A percentile compares a stretch with the other conserved stretches of the same genome.
These are phyloP conservation scores for Cheilosia vernalis DNA, from an alignment of 2,888 invertebrate genomes.

Conservation along the genomic window DNA sequence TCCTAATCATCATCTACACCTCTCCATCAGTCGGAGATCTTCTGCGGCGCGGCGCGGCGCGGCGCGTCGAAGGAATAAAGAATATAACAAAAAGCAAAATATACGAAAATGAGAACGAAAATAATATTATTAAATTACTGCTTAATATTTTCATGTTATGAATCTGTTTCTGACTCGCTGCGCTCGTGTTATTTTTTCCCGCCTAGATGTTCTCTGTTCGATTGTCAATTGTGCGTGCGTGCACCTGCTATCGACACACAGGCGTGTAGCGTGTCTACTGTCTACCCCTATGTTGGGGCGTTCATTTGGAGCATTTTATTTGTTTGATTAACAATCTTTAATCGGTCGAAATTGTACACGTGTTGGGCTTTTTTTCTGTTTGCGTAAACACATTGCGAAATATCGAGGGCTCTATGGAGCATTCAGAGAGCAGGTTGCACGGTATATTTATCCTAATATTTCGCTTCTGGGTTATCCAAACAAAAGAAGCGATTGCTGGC, in stretches of 20 bases:
- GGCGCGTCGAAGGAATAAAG: constrained; percentile 4
- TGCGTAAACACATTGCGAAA: constrained; percentile 23
- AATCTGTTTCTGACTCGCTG: constrained; percentile 41
- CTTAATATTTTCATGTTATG: constrained; percentile 64
- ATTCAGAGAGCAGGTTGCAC: not conserved
- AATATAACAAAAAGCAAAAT: constrained; percentile 7
- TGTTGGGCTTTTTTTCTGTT: constrained; percentile 50
- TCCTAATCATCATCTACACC: constrained; percentile 6
- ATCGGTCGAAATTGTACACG: constrained; percentile 68
- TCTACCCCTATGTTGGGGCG: not conserved
- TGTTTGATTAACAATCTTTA: constrained; percentile 68
- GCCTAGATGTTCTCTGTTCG: constrained; percentile 17
- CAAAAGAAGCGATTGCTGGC: constrained; percentile 34
- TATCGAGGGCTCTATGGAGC: constrained; percentile 10
- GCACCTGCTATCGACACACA: constrained; percentile 51
- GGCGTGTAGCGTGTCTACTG: not conserved
- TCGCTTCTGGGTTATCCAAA: constrained; percentile 52
- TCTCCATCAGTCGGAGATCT: not conserved
- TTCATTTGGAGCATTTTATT: constrained; percentile 35
- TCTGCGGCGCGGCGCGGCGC: not conserved
- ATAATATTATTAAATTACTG: constrained; percentile 70
- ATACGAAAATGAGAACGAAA: constrained; percentile 35
- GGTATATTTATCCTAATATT: constrained; percentile 42
- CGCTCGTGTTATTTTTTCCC: constrained; percentile 6
- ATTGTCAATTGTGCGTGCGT: constrained; percentile 64